phyloP scores from a whole-genome alignment of 2,888 invertebrate genomes.

The Megastigmus dorsalis region DNA sequence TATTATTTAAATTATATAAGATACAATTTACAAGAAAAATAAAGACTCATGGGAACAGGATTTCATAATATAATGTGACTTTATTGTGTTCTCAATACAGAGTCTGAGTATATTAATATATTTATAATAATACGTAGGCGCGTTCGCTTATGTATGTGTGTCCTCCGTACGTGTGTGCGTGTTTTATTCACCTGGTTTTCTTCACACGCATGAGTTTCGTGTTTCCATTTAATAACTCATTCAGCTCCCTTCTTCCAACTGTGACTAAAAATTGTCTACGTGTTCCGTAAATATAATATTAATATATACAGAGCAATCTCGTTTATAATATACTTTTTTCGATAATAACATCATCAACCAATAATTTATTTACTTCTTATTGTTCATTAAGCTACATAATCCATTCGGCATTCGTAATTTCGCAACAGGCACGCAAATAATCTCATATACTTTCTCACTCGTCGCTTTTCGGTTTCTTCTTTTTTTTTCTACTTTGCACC shows the following conservation, averaged over 20 bases:
- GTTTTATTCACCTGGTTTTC: conserved; percentile 42
- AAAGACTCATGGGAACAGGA: background rate
- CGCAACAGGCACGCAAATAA: conserved; percentile 52
- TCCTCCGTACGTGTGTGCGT: conserved; percentile 47
- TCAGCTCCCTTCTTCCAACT: conserved; percentile 1
- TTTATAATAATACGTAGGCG: conserved; percentile 61
- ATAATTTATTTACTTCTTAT: conserved; percentile 67
- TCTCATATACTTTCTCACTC: conserved; percentile 61
- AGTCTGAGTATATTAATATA: conserved; percentile 65
- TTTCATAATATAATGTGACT: conserved; percentile 68
- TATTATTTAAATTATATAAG: conserved; percentile 1
- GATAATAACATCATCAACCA: conserved; percentile 72
- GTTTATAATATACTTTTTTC: conserved; percentile 64
- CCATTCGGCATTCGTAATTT: conserved; percentile 55
- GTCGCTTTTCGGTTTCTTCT: conserved; percentile 34
- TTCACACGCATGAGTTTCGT: conserved; percentile 30
- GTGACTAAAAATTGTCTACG: conserved; percentile 51
- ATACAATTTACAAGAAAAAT: background rate
- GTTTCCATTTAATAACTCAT: conserved; percentile 36
- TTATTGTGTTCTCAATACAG: conserved; percentile 70
- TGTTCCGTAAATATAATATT: conserved; percentile 64
- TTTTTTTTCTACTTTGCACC: conserved; percentile 43
- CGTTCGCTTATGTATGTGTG: conserved; percentile 48
- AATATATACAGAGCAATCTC: conserved; percentile 69
- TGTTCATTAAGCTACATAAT: conserved; percentile 64